Evolutionary conservation across 2,797 vertebrate species (phyloP).

Genomic region (Prunella strophiata): DNA sequence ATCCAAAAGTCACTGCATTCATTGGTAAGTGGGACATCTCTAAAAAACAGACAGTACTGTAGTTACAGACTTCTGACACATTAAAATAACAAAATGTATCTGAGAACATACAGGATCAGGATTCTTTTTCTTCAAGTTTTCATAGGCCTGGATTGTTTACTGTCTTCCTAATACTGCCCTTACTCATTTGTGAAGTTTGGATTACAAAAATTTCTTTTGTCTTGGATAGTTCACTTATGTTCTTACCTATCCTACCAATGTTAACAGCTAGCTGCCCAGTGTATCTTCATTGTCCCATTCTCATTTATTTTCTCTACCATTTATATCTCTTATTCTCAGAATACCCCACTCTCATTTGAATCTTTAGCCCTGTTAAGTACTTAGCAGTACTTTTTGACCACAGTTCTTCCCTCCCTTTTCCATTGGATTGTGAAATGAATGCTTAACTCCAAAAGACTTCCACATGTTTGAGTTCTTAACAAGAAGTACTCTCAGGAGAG

Average conservation of each 20-base stretch:
- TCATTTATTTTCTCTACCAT: not conserved
- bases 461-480: not conserved
- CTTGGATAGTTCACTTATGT: not conserved
- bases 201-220: not conserved
- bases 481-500: not conserved
- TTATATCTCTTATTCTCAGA: not conserved
- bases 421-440: not conserved
- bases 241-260: not conserved
- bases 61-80: not conserved
- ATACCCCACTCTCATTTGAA: not conserved
- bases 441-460: not conserved
- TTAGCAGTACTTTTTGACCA: not conserved
- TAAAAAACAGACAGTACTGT: not conserved
- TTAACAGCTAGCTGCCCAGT: not conserved
- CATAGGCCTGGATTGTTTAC: not conserved
- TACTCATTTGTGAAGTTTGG: not conserved
- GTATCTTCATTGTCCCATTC: not conserved
- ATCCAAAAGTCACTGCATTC: slow-evolving; percentile 94
- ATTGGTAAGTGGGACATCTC: slow-evolving; percentile 86
- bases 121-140: not conserved
- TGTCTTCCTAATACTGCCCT: not conserved
- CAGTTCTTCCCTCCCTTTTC: not conserved
- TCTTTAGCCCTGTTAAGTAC: not conserved
- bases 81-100: not conserved
- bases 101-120: not conserved